Evolutionary conservation across 2,113 vertebrate genomes (phyloP), one percentile per base, ranked within the genome.

Genomic region (Psophia crepitans): DNA sequence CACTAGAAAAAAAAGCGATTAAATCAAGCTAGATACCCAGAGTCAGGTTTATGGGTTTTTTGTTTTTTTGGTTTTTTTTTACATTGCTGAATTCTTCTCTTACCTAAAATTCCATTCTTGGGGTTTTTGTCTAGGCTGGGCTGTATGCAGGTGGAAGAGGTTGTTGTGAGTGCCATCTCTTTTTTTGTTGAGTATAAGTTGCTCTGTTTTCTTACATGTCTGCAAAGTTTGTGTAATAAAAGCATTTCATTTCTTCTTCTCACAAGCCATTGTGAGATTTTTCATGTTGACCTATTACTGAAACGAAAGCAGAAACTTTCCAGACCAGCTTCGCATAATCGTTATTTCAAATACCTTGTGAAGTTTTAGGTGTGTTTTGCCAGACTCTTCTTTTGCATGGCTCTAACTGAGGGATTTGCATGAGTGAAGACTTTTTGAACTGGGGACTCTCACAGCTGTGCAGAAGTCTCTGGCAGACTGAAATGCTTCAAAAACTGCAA

Each of bases 1-100:
- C 32, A 0, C 49, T 48, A 14, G 27, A 6, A 54, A 44, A 69
- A 37, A n/a, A n/a, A n/a, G n/a, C n/a, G n/a, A n/a, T n/a, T n/a
- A n/a, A 5, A 0, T 15, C 24, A 10, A 33, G 7, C 1, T 8
- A 27, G 27, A 5, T 30, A 13, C 5, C 5, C 5, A 1, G 39
- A 65, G 48, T 73, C 58, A 35, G 21, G 18, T 28, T 75, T 35
- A n/a, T n/a, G n/a, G n/a, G n/a, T n/a, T n/a, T n/a, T n/a, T n/a
- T n/a, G n/a, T n/a, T n/a, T n/a, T n/a, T n/a, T n/a, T n/a, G n/a
- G n/a, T n/a, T n/a, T n/a, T n/a, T n/a, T n/a, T n/a, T n/a, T n/a
- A n/a, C n/a, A n/a, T n/a, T n/a, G n/a, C n/a, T n/a, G n/a, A n/a
- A n/a, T n/a, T n/a, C n/a, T n/a, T n/a, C n/a, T n/a, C n/a, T n/a